Conservation (phyloP, 2,888 invertebrate genomes). For the Eugnorisma glareosa region DNA sequence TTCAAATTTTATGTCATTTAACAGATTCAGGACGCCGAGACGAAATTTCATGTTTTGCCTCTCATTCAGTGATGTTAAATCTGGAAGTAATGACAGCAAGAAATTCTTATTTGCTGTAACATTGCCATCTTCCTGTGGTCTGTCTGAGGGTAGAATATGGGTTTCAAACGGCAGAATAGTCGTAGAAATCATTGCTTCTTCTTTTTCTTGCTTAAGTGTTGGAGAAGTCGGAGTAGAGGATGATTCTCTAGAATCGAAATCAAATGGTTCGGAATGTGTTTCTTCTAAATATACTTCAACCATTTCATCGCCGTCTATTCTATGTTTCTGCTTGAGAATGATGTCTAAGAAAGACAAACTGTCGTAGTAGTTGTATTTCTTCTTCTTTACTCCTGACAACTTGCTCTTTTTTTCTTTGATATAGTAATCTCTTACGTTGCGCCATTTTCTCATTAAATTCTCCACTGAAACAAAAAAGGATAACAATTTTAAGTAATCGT, state of each 20-base stretch:
- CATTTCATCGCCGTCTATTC: not conserved
- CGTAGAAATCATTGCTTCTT: slow-evolving; percentile 15
- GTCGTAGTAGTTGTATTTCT: slow-evolving; percentile 45
- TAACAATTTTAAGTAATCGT: not conserved
- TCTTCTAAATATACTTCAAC: slow-evolving; percentile 41
- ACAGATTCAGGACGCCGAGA: slow-evolving; percentile 53
- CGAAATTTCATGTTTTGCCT: slow-evolving; percentile 55
- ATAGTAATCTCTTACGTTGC: slow-evolving; percentile 62
- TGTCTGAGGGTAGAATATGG: slow-evolving; percentile 1
- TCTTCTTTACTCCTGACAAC: slow-evolving; percentile 15
- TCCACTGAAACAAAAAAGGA: slow-evolving; percentile 47
- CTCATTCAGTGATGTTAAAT: slow-evolving; percentile 43
- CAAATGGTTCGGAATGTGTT: not conserved
- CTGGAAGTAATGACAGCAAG: slow-evolving; percentile 55
- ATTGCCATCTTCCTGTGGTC: slow-evolving; percentile 13
- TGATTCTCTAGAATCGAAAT: slow-evolving; percentile 19
- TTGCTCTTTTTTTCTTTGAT: slow-evolving; percentile 46
- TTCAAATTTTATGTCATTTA: slow-evolving; percentile 53
- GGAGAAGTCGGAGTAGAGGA: not conserved
- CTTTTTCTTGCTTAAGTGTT: slow-evolving; percentile 26
- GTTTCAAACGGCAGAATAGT: slow-evolving; percentile 8
- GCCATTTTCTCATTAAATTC: slow-evolving; percentile 53
- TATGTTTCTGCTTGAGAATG: not conserved
- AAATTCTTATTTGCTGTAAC: slow-evolving; percentile 52
- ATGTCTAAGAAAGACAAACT: slow-evolving; percentile 46